Evolutionary conservation across 2,888 invertebrate species (phyloP).

Genomic region (Lasioglossum malachurum): DNA sequence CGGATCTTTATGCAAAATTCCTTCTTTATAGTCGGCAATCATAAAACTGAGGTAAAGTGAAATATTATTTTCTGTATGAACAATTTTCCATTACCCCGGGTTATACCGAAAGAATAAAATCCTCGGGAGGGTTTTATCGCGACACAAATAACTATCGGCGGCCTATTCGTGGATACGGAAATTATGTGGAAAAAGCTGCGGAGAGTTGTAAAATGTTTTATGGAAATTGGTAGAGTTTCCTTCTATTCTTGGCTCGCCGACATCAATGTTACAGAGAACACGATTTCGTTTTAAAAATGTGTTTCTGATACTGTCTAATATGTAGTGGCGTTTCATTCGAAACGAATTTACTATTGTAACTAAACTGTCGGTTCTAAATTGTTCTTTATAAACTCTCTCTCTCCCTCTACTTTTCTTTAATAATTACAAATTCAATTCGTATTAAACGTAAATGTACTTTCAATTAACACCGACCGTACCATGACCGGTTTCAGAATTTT

Average conservation of each 20-base stretch:
- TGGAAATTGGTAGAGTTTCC: neutral
- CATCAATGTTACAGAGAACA: neutral
- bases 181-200: neutral
- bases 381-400: too few species aligned
- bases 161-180: neutral
- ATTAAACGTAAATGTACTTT: neutral
- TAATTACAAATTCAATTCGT: neutral
- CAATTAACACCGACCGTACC: too few species aligned
- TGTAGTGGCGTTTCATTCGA: too few species aligned
- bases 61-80: slow-evolving; percentile 9
- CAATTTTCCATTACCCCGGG: neutral
- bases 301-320: too few species aligned
- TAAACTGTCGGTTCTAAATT: too few species aligned
- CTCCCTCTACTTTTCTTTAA: neutral
- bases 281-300: neutral
- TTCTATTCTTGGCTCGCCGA: neutral
- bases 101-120: neutral
- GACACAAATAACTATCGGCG: neutral
- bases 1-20: slow-evolving; percentile 11
- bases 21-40: neutral
- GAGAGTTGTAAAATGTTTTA: neutral
- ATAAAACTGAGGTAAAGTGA: neutral
- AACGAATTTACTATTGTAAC: too few species aligned
- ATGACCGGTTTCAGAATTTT: too few species aligned
- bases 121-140: neutral